Evolutionary conservation across 2,797 vertebrate species (phyloP), one percentile per base, ranked within the genome.

Genomic region (Cuniculus paca): DNA sequence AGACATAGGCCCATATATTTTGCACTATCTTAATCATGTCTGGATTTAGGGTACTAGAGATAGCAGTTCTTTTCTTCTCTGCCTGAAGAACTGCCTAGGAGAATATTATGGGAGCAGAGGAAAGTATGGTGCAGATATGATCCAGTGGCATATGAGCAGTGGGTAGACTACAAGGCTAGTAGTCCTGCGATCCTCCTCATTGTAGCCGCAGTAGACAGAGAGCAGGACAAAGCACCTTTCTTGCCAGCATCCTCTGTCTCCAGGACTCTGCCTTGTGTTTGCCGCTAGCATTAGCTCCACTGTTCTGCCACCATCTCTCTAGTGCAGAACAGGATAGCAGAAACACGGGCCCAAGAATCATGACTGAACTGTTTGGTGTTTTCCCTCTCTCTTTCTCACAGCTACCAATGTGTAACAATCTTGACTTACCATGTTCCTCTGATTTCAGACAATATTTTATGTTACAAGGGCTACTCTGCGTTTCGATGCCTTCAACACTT

Each of bases 251-350:
- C 65, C 5, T 34, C 5, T 42, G 1, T 65, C 17, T 16, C 24
- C 9, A 48, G 19, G 13, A 17, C 3, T 48, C 52, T 34, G 36
- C 7, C 28, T 20, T 39, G 17, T 26, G 3, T 22, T 36, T 31
- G 7, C 11, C 26, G 5, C 19, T 2, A 8, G 31, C 5, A 26
- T 10, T 12, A 26, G 24, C 10, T 3, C 2, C 14, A 6, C 12
- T 2, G 0, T n/a, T 28, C 10, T 36, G n/a, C 6, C 6, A 1
- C 26, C 0, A 20, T 20, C 11, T 0, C 26, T 17, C 48, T 24
- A 36, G 13, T 20, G 22, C 28, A 83, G 42, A 63, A 28, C 34
- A 61, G 11, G 13, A 36, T 31, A 48, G 26, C 63, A 28, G 14
- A 75, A 75, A 45, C 0, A 0, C 22, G 39, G 58, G 17, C 42